Evolutionary conservation across 2,797 vertebrate species (phyloP), one percentile per base, ranked within the genome.

Genomic region (Glossophaga mutica): DNA sequence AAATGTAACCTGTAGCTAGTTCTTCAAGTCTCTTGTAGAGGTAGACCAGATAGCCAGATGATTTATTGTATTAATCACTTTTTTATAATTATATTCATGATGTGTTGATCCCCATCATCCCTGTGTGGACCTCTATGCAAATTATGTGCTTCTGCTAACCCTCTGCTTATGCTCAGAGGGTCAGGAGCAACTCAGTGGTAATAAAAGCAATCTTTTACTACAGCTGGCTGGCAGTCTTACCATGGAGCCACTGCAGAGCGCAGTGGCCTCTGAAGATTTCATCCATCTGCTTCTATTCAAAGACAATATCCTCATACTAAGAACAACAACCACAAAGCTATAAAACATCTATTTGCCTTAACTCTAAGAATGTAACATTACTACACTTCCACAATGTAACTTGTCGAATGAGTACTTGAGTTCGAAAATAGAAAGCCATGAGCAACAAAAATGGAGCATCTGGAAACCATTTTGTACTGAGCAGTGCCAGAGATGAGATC

Each of bases 251-350:
- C 95, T 87, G 71, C 46, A 10, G 0, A 9, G 70, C 94, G n/a
- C 19, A 0, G 88, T n/a, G 70, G 86, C 94, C 97, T 97, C 97
- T 4, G 10, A 98, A 98, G 97, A 73, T 76, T 97, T 82, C 29
- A 48, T 37, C 96, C 96, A 95, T 97, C 98, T 97, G 93, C 88
- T 97, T 86, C 97, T 91, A 59, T 95, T 92, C 96, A 79, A 96
- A 98, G 96, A 88, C 97, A 96, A 78, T 65, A 86, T 15, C 94
- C 97, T 81, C 55, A 88, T 82, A 44, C 55, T 22, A 87, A 1
- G 2, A 96, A 78, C 94, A 94, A 79, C 94, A 96, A 26, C 37
- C 42, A 42, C 21, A 73, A 88, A 95, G 87, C 92, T 73, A 81
- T 81, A 93, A 96, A 95, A 22, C 79, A 85, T 62, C 90, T 52